Conservation (phyloP, 2,888 invertebrate genomes). For the Nomada ruficornis region DNA sequence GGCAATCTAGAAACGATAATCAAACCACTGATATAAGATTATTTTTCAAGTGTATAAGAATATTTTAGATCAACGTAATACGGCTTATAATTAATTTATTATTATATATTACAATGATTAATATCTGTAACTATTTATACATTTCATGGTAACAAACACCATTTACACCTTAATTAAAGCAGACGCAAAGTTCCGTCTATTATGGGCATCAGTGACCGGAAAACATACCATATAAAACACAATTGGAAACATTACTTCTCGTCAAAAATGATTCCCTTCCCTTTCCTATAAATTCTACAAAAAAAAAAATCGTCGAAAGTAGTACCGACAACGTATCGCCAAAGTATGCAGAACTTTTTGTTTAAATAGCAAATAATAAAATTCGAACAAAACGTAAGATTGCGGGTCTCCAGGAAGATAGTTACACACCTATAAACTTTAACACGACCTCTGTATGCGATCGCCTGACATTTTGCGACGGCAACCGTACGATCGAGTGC, state of each 20-base stretch:
- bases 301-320: neutral
- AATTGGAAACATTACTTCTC: neutral
- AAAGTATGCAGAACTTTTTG: no score
- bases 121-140: neutral
- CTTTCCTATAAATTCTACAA: neutral
- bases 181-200: conserved; percentile 16
- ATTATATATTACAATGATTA: neutral
- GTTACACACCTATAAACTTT: conserved; percentile 36
- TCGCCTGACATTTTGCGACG: conserved; percentile 73
- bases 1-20: no score
- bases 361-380: neutral
- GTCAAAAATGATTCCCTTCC: neutral
- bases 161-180: neutral
- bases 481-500: conserved; percentile 56
- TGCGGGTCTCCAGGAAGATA: neutral
- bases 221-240: no score
- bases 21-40: no score
- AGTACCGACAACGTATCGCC: neutral
- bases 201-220: conserved; percentile 2
- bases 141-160: neutral
- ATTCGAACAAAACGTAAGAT: conserved; percentile 8
- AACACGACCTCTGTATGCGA: conserved; percentile 61
- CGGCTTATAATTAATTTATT: neutral
- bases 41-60: neutral
- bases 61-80: neutral